Evolutionary conservation across 2,888 invertebrate genomes (phyloP).

Genomic region (Tethea ocularis): DNA sequence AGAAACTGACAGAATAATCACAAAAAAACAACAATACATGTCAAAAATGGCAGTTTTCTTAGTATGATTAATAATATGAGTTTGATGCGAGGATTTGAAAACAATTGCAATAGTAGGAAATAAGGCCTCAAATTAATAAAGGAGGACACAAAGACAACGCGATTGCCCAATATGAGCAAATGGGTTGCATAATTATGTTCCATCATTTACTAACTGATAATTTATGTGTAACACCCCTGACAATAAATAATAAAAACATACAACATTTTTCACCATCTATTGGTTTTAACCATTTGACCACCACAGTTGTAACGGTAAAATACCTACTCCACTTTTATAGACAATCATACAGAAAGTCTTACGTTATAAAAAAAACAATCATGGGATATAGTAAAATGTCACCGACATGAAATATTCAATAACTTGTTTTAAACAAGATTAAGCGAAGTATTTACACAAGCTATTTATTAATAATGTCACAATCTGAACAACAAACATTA

Average conservation of each 20-base stretch:
- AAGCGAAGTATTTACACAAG: conserved; percentile 53
- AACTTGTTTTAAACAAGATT: conserved; percentile 44
- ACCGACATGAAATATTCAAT: conserved; percentile 14
- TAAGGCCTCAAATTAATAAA: not conserved
- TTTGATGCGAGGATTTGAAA: not conserved
- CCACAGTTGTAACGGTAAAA: not conserved
- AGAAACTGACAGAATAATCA: conserved; percentile 1
- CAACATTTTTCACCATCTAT: not conserved
- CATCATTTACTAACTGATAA: not conserved
- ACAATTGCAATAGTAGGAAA: not conserved
- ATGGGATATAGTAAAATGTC: conserved; percentile 6
- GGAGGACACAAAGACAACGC: not conserved
- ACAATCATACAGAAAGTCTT: not conserved
- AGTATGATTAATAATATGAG: conserved; percentile 4
- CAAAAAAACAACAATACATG: conserved; percentile 27
- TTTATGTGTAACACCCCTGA: not conserved
- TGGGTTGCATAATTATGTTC: not conserved
- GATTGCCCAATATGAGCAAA: conserved; percentile 2
- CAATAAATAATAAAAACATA: not conserved
- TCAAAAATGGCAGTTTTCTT: conserved; percentile 39
- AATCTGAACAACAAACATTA: conserved; percentile 48
- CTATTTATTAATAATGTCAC: conserved; percentile 35
- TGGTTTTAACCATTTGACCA: not conserved
- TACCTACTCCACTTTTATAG: no score
- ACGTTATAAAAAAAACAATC: not conserved